Conservation (phyloP, 2,113 vertebrate species). For the Malaclemys terrapin region DNA sequence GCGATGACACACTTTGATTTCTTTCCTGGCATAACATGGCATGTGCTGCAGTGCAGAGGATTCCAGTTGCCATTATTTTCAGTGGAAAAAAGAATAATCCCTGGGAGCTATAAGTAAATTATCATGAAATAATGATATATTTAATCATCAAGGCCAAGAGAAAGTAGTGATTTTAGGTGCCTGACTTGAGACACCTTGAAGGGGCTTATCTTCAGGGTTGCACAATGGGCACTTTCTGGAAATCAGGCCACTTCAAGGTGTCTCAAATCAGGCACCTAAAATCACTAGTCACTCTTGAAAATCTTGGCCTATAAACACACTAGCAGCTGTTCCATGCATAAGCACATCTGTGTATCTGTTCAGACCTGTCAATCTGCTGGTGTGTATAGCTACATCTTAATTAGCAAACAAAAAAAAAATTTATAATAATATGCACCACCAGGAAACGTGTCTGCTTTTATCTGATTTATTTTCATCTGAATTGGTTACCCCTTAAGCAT, state of each 20-base stretch:
- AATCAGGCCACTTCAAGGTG: neutral
- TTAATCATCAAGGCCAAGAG: neutral
- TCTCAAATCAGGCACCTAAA: neutral
- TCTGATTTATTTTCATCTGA: neutral
- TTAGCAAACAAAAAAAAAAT: neutral
- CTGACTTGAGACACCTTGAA: neutral
- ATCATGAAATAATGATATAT: conserved; percentile 19
- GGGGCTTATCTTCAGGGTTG: neutral
- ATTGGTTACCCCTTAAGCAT: neutral
- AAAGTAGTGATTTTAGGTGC: neutral
- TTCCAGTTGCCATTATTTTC: conserved; percentile 54
- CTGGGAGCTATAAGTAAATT: conserved; percentile 39
- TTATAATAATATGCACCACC: neutral
- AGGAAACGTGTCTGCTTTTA: neutral
- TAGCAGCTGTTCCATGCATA: neutral
- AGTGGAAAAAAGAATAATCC: conserved; percentile 39
- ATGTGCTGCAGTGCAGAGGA: conserved; percentile 26
- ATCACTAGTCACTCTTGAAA: neutral
- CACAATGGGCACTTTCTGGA: neutral
- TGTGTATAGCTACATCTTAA: neutral
- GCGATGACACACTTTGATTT: conserved; percentile 63
- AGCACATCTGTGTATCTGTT: neutral
- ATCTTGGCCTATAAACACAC: neutral
- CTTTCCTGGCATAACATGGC: conserved; percentile 33
- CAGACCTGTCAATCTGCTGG: conserved; percentile 1